Evolutionary conservation across 2,888 invertebrate species (phyloP).

Genomic region (Palloptera scutellata): DNA sequence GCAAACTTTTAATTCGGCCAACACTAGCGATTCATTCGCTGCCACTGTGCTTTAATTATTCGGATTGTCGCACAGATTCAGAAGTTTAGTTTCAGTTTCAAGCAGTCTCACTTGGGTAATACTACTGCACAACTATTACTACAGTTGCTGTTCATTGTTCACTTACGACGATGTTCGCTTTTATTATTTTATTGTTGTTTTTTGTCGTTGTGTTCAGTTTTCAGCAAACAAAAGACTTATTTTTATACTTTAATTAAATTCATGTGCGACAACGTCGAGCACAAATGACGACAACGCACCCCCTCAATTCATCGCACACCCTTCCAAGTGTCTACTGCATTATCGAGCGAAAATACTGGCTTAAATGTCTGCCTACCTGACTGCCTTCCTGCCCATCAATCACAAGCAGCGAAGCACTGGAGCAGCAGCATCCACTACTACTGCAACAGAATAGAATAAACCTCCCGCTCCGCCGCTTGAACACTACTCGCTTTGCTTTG

Average conservation of each 20-base stretch:
- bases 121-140: no score
- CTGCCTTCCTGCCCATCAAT: neutral
- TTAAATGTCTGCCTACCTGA: slow-evolving; percentile 28
- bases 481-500: slow-evolving; percentile 1
- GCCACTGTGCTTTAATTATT: no score
- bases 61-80: no score
- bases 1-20: neutral
- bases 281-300: slow-evolving; percentile 25
- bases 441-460: neutral
- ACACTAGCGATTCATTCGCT: no score
- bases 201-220: slow-evolving; percentile 24
- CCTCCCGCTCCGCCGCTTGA: slow-evolving; percentile 6
- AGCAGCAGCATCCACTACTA: slow-evolving; percentile 36
- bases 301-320: slow-evolving; percentile 32
- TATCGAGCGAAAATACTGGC: slow-evolving; percentile 6
- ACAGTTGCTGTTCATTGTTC: no score
- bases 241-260: slow-evolving; percentile 45
- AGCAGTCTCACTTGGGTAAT: no score
- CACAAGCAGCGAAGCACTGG: neutral
- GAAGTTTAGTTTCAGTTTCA: no score
- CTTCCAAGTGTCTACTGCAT: neutral
- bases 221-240: slow-evolving; percentile 15
- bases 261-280: slow-evolving; percentile 33
- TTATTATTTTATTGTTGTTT: slow-evolving; percentile 30
- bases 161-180: neutral